phyloP scores from a whole-genome alignment of 1,140 invertebrate genomes.

The Heliconius nattereri region DNA sequence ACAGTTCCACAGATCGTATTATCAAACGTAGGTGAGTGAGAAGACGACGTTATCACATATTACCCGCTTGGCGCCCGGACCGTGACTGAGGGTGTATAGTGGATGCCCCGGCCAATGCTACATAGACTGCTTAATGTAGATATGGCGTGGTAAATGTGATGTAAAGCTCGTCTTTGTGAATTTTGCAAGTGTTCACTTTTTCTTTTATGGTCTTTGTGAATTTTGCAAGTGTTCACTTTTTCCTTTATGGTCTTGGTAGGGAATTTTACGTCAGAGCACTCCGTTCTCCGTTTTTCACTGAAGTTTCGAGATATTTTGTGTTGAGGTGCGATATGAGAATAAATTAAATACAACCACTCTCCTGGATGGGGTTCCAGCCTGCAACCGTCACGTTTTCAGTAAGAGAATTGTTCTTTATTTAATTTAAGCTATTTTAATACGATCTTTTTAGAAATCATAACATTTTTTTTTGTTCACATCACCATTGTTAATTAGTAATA shows the following conservation, averaged over 20 bases:
- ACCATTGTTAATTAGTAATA: no score
- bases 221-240: not conserved
- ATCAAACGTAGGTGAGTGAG: not conserved
- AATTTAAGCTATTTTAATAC: no score
- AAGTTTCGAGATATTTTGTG: no score
- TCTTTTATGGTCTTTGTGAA: not conserved
- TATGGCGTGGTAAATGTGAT: not conserved
- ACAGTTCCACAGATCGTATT: constrained; percentile 4
- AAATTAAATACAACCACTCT: no score
- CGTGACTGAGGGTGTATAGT: constrained; percentile 68
- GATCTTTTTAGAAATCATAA: no score
- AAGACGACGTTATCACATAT: not conserved
- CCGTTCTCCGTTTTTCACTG: no score
- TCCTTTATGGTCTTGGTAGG: not conserved
- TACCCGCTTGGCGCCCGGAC: constrained; percentile 47
- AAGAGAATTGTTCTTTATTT: no score
- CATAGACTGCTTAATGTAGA: constrained; percentile 51
- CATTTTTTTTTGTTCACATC: no score
- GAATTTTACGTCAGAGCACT: no score
- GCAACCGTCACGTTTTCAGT: no score
- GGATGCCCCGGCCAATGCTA: constrained; percentile 68
- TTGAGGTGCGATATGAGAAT: no score
- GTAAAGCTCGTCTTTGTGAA: not conserved
- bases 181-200: not conserved
- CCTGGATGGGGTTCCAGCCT: no score